Evolutionary conservation across 1,140 invertebrate genomes (phyloP), one percentile per base, ranked within the genome.

Genomic region (Euwallacea fornicatus): DNA sequence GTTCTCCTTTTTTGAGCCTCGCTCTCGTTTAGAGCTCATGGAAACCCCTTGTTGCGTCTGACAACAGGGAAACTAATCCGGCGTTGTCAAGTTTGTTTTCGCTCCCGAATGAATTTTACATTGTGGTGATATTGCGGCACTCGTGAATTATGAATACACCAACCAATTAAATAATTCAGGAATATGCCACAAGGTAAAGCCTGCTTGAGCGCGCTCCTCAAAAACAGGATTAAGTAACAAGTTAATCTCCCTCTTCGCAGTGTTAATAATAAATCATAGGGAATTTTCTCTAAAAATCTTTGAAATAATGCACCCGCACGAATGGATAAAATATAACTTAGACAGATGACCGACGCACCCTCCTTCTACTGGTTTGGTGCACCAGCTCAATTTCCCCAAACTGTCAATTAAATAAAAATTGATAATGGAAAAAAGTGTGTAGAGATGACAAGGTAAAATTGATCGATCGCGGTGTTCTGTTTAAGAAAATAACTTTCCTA

Each of bases 331-430:
- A 33, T 33, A 33, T 33, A 33, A 33, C 21, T 33, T 33, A 33
- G 21, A 33, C 21, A 33, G 21, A 33, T 33, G 21, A 33, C 21
- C 21, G 21, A 33, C 21, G 21, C 21, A 33, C 21, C 21, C 21
- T 33, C 21, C 1, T 33, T 33, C 21, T 4, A 33, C 46, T 4
- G 46, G 46, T 50, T 11, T 50, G 46, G 46, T 50, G 46, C 9
- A 50, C 46, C 46, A 6, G 46, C 46, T 50, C 46, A 50, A 50
- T 50, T 50, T 50, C 46, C 46, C 46, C 46, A 50, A 50, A 50
- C 9, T 50, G 46, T 50, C 46, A 50, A 50, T 50, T 50, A 50
- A 50, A 50, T 50, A 50, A 50, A 50, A 50, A 50, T 50, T 50
- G 46, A 50, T 50, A 50, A 50, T 50, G 46, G 46, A 10, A 13